Evolutionary conservation across 92 coral and sea anemone species (phyloP).

Genomic region (Galaxea fascicularis): DNA sequence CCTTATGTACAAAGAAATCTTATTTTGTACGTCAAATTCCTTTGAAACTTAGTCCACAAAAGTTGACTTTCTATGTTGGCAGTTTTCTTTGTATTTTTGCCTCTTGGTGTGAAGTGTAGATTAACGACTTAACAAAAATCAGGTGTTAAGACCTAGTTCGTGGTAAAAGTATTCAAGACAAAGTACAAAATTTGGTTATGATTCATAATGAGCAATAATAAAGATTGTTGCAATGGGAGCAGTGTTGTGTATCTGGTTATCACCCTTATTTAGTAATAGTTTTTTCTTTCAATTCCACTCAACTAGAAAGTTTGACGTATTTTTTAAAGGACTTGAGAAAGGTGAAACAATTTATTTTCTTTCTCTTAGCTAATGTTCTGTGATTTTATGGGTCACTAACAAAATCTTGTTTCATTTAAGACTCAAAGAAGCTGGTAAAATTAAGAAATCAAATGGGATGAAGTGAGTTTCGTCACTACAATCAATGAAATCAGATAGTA

Average conservation of each 20-base stretch:
- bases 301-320: too few species aligned
- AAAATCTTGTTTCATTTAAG: not conserved
- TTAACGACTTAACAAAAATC: conserved; percentile 2
- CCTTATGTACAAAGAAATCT: conserved; percentile 31
- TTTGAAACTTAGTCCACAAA: conserved; percentile 29
- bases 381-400: too few species aligned
- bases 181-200: not conserved
- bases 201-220: conserved; percentile 19
- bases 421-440: not conserved
- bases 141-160: conserved; percentile 13
- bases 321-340: too few species aligned
- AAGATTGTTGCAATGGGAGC: conserved; percentile 35
- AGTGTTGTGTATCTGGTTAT: conserved; percentile 11
- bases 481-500: not conserved
- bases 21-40: conserved; percentile 48
- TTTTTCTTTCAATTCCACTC: too few species aligned
- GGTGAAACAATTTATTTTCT: too few species aligned
- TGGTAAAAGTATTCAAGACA: conserved; percentile 17
- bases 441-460: not conserved
- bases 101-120: not conserved
- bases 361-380: too few species aligned
- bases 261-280: not conserved
- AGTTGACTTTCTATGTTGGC: conserved; percentile 20
- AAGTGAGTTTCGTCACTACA: not conserved
- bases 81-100: not conserved